These are phyloP conservation scores for Aurelia sp. DNA, from an alignment of 30 jellyfish, hydroid and myxozoan species.

Conservation along the genomic window DNA sequence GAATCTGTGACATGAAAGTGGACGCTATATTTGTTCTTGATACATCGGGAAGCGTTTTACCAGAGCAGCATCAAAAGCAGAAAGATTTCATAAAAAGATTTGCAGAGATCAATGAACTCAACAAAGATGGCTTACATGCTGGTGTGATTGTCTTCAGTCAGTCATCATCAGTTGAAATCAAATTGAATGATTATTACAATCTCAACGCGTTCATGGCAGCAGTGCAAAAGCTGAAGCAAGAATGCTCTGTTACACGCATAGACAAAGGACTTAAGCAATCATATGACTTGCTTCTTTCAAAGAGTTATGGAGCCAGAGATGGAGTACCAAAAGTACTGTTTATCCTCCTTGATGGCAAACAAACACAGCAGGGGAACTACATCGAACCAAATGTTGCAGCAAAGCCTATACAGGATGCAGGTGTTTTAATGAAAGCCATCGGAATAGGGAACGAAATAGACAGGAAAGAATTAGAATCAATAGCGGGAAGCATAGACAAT, in stretches of 20 bases:
- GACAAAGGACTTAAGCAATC: conserved; percentile 52
- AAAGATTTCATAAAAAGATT: conserved; percentile 62
- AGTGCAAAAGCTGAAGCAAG: conserved; percentile 35
- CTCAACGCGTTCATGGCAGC: conserved; percentile 32
- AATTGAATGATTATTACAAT: conserved; percentile 45
- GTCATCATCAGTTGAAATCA: conserved; percentile 57
- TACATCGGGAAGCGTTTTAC: conserved; percentile 68
- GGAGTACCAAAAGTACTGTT: conserved; percentile 42
- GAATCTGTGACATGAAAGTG: conserved; percentile 33
- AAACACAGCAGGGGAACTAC: conserved; percentile 3
- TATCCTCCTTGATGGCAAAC: conserved; percentile 39
- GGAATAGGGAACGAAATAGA: conserved; percentile 61
- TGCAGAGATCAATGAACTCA: conserved; percentile 42
- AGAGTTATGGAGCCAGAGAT: conserved; percentile 62
- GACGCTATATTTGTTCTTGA: conserved; percentile 58
- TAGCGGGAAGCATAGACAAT: conserved; percentile 56
- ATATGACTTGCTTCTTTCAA: conserved; percentile 43
- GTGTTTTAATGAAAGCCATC: conserved; percentile 37
- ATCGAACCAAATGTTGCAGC: conserved; percentile 62
- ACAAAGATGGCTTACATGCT: conserved; percentile 44
- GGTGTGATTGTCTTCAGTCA: conserved; percentile 70
- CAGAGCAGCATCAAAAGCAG: conserved; percentile 47
- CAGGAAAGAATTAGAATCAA: conserved; percentile 49
- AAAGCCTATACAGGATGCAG: conserved; percentile 35
- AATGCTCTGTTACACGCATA: conserved; percentile 29